Conservation (phyloP, 2,797 vertebrate species). For the Okamejei kenojei region DNA sequence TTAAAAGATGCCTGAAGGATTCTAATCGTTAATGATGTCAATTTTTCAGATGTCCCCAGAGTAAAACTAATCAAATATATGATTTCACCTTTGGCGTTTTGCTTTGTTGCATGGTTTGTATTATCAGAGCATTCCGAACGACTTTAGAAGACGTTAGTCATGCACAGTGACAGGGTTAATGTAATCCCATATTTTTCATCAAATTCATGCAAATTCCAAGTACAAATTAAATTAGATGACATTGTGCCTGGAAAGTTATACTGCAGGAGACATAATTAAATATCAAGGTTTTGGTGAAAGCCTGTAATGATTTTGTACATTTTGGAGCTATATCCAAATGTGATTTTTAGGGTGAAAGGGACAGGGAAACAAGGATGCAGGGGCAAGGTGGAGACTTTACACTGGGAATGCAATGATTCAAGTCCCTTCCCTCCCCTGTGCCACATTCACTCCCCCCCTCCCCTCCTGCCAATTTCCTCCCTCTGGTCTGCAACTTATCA, state of each 20-base stretch:
- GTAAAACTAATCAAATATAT: background rate
- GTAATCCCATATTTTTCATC: background rate
- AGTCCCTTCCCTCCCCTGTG: no score
- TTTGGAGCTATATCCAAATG: no score
- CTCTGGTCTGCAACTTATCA: no score
- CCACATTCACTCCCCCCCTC: no score
- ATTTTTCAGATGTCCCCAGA: background rate
- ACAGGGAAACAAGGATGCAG: no score
- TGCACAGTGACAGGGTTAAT: background rate
- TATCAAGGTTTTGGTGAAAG: background rate
- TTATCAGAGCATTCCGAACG: background rate
- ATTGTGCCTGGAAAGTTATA: background rate
- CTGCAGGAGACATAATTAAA: background rate
- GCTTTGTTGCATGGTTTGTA: background rate
- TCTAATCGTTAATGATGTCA: background rate
- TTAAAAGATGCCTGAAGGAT: background rate
- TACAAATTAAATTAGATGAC: conserved; percentile 15
- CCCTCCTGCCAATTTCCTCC: no score
- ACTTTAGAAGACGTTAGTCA: background rate
- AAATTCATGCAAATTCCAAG: background rate
- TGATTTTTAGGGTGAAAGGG: background rate
- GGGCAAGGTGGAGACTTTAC: no score
- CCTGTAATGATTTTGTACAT: background rate
- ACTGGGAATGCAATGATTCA: background rate
- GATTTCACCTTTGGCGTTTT: background rate